These are phyloP conservation scores for Coreius guichenoti DNA, from an alignment of 2,797 vertebrate genomes.

Conservation along the genomic window DNA sequence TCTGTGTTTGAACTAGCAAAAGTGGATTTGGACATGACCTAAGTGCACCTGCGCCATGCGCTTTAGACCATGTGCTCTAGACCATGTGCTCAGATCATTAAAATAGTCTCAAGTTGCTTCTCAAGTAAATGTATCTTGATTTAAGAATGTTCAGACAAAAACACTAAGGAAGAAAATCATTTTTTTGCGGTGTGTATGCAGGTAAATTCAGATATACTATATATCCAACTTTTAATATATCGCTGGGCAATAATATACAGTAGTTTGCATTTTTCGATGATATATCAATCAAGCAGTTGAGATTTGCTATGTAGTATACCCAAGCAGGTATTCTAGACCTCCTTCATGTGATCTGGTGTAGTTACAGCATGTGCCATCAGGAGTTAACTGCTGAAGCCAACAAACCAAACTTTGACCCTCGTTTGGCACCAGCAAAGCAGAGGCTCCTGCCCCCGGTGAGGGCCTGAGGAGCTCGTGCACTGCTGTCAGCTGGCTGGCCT, in stretches of 20 bases:
- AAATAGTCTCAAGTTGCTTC: no score
- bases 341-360: not conserved
- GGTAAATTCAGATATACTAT: not conserved
- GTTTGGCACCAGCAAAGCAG: slow-evolving; percentile 1
- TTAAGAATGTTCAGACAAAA: no score
- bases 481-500: slow-evolving; percentile 74
- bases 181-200: not conserved
- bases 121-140: no score
- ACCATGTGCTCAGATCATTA: no score
- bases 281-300: not conserved
- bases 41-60: no score
- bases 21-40: no score
- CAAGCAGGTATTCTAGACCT: not conserved
- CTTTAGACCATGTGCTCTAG: no score
- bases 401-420: not conserved
- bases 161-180: no score
- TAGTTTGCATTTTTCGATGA: not conserved
- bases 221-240: not conserved
- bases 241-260: not conserved
- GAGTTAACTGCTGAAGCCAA: not conserved
- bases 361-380: not conserved
- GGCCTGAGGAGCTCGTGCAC: slow-evolving; percentile 61
- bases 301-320: not conserved
- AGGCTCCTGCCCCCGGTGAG: not conserved
- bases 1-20: no score